phyloP scores from a whole-genome alignment of 2,888 invertebrate genomes.

The Drosophila picticornis region DNA sequence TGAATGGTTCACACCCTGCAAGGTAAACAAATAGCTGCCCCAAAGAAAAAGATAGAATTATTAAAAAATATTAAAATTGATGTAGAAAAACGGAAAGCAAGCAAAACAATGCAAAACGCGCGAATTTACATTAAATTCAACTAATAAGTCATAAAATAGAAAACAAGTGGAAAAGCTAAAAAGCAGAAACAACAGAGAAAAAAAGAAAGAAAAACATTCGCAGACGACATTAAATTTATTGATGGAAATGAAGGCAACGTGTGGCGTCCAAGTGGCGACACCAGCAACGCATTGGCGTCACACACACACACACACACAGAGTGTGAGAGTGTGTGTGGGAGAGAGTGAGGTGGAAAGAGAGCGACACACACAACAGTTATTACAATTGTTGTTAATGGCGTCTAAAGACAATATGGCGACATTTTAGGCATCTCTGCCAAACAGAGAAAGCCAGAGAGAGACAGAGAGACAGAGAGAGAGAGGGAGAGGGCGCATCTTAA shows the following conservation, averaged over 20 bases:
- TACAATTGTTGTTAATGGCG: constrained; percentile 47
- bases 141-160: constrained; percentile 68
- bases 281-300: constrained; percentile 59
- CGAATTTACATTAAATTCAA: constrained; percentile 66
- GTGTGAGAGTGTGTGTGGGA: constrained; percentile 4
- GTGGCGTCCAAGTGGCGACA: constrained; percentile 61
- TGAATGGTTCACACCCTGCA: constrained; percentile 62
- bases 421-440: constrained; percentile 31
- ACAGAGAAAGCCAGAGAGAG: not conserved
- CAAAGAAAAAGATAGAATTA: constrained; percentile 14
- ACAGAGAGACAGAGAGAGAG: not conserved
- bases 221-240: constrained; percentile 76
- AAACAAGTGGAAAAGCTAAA: constrained; percentile 10
- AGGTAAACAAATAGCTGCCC: constrained; percentile 40
- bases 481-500: constrained; percentile 12
- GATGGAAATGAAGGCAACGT: constrained; percentile 67
- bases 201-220: constrained; percentile 26
- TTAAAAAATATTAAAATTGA: constrained; percentile 23
- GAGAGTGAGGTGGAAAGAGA: not conserved
- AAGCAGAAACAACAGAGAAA: not conserved
- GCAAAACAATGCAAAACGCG: constrained; percentile 44
- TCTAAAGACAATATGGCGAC: constrained; percentile 65
- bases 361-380: constrained; percentile 21
- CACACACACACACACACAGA: constrained; percentile 34
- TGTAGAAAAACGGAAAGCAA: constrained; percentile 20